Evolutionary conservation across 1,140 invertebrate species (phyloP).

Genomic region (Drosophila parvula): DNA sequence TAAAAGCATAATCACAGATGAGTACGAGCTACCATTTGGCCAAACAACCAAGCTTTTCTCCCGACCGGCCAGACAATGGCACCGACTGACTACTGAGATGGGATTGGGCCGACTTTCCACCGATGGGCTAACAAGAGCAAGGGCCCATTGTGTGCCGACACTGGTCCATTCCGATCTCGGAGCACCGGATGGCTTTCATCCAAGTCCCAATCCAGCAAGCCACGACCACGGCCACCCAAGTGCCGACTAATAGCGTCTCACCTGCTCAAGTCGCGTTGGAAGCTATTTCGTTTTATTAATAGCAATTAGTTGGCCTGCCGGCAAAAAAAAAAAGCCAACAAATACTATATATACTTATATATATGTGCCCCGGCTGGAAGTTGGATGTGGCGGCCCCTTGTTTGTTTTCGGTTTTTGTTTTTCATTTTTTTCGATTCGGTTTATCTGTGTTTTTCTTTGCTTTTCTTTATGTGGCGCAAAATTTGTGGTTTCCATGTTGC

Average conservation of each 20-base stretch:
- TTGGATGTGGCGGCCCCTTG: slow-evolving; percentile 57
- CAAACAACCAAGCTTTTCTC: slow-evolving; percentile 46
- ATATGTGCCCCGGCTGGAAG: slow-evolving; percentile 54
- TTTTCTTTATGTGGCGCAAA: slow-evolving; percentile 68
- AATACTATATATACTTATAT: slow-evolving; percentile 2
- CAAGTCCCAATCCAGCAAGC: slow-evolving; percentile 26
- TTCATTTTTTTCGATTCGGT: slow-evolving; percentile 19
- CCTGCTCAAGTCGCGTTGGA: slow-evolving; percentile 35
- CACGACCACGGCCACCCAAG: slow-evolving; percentile 51
- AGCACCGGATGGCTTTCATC: slow-evolving; percentile 33
- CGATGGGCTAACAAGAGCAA: slow-evolving; percentile 54
- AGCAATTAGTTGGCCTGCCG: slow-evolving; percentile 63
- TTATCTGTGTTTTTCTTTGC: slow-evolving; percentile 44
- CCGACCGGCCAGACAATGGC: slow-evolving; percentile 41
- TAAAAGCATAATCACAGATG: slow-evolving; percentile 54
- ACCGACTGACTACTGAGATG: slow-evolving; percentile 18
- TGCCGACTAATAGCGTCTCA: slow-evolving; percentile 50
- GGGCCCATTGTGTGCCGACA: slow-evolving; percentile 45
- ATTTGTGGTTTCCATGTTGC: slow-evolving; percentile 66
- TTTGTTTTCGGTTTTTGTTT: slow-evolving; percentile 43
- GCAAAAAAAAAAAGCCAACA: slow-evolving; percentile 41
- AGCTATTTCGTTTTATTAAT: slow-evolving; percentile 71
- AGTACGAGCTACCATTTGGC: slow-evolving; percentile 48
- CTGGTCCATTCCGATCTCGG: slow-evolving; percentile 24
- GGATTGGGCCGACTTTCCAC: slow-evolving; percentile 46